These are phyloP conservation scores for Hydropsyche tenuis DNA, from an alignment of 1,140 invertebrate genomes.

Conservation along the genomic window DNA sequence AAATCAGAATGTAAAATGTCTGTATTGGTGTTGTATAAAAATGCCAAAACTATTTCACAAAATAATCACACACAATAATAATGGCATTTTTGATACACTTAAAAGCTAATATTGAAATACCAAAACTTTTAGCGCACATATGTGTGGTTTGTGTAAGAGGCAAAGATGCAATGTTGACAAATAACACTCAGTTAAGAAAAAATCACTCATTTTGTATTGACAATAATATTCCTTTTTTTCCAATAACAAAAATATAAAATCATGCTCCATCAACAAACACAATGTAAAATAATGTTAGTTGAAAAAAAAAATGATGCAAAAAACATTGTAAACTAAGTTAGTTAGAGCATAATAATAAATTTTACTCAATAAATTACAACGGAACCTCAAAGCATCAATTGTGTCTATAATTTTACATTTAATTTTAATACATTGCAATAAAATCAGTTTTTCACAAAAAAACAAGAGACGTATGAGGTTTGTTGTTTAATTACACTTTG, in stretches of 20 bases:
- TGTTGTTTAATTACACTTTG: background rate
- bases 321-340: conserved; percentile 34
- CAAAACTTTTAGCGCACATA: conserved; percentile 64
- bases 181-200: conserved; percentile 47
- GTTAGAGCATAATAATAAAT: conserved; percentile 28
- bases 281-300: conserved; percentile 47
- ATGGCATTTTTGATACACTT: conserved; percentile 13
- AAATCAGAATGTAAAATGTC: conserved; percentile 30
- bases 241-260: conserved; percentile 36
- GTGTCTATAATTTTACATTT: background rate
- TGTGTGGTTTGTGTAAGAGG: conserved; percentile 64
- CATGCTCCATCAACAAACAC: conserved; percentile 46
- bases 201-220: conserved; percentile 25
- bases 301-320: conserved; percentile 44
- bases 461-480: conserved; percentile 27
- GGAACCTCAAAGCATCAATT: conserved; percentile 13
- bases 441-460: background rate
- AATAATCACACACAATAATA: conserved; percentile 23
- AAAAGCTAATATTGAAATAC: conserved; percentile 45
- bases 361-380: conserved; percentile 18
- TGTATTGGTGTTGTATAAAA: background rate
- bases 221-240: background rate
- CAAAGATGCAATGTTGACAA: conserved; percentile 65
- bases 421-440: background rate
- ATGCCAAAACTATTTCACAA: conserved; percentile 24